Conservation (phyloP, 2,113 vertebrate genomes). For the Coptodon rendalli region DNA sequence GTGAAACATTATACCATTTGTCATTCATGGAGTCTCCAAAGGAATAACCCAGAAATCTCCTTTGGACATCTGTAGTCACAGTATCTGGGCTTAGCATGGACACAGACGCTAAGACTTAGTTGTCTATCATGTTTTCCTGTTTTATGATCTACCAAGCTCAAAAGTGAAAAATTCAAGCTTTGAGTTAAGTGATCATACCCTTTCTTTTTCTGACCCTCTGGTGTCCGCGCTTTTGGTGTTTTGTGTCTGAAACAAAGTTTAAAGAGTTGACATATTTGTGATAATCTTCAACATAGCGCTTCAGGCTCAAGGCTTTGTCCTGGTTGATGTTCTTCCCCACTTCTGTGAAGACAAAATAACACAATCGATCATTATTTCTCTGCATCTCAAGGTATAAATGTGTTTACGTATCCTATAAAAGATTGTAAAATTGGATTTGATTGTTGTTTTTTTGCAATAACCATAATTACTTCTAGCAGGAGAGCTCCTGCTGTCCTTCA, state of each 20-base stretch:
- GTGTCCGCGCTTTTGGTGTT: not conserved
- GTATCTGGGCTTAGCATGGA: not conserved
- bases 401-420: not conserved
- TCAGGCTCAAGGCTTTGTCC: conserved; percentile 59
- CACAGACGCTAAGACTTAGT: not conserved
- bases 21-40: conserved; percentile 36
- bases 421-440: not conserved
- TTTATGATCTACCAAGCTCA: not conserved
- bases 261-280: conserved; percentile 47
- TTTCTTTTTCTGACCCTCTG: not conserved
- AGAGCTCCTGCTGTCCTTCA: conserved; percentile 2
- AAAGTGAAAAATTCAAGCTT: not conserved
- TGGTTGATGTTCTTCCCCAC: conserved; percentile 75
- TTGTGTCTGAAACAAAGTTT: not conserved
- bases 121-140: not conserved
- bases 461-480: conserved; percentile 19
- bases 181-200: conserved; percentile 12
- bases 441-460: not conserved
- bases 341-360: conserved; percentile 47
- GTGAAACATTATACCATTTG: conserved; percentile 47
- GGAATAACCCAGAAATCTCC: conserved; percentile 21
- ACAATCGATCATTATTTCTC: not conserved
- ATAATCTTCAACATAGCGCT: conserved; percentile 64
- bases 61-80: conserved; percentile 3
- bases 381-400: not conserved